Percentiles rank a stretch among this genome's conserved stretches.
These are phyloP conservation scores for Monopterus albus DNA, from an alignment of 2,113 vertebrate genomes.

Conservation along the genomic window DNA sequence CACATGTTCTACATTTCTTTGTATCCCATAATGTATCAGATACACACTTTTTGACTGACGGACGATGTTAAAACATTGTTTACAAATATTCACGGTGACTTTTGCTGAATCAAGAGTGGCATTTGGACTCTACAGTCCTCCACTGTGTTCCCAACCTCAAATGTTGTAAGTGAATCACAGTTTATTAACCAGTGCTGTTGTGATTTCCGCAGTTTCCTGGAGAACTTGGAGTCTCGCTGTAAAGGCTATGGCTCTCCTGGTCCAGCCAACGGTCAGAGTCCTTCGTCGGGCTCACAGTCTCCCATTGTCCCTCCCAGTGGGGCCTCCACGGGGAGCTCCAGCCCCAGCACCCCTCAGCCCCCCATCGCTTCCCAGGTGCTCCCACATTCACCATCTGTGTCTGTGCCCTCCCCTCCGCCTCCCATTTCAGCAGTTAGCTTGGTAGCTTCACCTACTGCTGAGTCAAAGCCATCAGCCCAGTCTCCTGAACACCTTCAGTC, in stretches of 20 bases:
- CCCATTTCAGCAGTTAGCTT: not conserved
- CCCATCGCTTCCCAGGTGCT: slow-evolving; percentile 57
- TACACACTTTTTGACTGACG: too few relatives aligned
- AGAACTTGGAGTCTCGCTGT: slow-evolving; percentile 90
- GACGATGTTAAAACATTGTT: too few relatives aligned
- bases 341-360: slow-evolving; percentile 89
- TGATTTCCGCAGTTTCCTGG: slow-evolving; percentile 89
- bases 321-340: slow-evolving; percentile 89
- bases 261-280: slow-evolving; percentile 90
- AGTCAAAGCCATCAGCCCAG: slow-evolving; percentile 49
- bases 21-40: too few relatives aligned
- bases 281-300: slow-evolving; percentile 93
- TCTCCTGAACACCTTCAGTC: slow-evolving; percentile 65
- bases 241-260: slow-evolving; percentile 84
- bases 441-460: slow-evolving; percentile 56
- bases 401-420: slow-evolving; percentile 53
- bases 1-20: too few relatives aligned
- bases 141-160: too few relatives aligned
- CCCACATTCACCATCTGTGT: slow-evolving; percentile 59
- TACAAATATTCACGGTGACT: too few relatives aligned
- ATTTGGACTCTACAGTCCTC: too few relatives aligned
- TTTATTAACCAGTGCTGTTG: too few relatives aligned
- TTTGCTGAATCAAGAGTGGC: too few relatives aligned
- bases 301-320: slow-evolving; percentile 87
- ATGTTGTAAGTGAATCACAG: too few relatives aligned